Conservation (phyloP, 1,140 invertebrate species). For the Drosophila teissieri region DNA sequence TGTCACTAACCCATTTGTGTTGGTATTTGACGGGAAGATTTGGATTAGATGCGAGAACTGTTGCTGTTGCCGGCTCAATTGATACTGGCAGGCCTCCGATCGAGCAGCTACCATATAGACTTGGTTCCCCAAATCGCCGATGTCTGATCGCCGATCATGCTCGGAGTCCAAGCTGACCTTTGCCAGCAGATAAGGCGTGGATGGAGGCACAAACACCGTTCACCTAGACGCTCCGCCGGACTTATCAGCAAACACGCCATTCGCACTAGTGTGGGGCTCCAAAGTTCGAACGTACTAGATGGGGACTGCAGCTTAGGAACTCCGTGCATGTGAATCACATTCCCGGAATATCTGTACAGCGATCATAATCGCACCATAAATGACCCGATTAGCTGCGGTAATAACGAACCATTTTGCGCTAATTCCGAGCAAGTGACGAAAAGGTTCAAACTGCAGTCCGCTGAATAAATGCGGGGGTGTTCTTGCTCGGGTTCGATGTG, state of each 20-base stretch:
- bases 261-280: constrained; percentile 41
- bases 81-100: constrained; percentile 30
- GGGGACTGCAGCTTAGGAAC: constrained; percentile 52
- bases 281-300: constrained; percentile 52
- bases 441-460: constrained; percentile 54
- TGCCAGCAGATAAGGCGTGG: constrained; percentile 54
- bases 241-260: constrained; percentile 71
- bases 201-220: constrained; percentile 33
- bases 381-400: constrained; percentile 27
- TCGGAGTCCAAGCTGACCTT: constrained; percentile 44
- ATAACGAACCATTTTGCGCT: constrained; percentile 4
- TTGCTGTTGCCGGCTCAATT: constrained; percentile 34
- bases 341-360: constrained; percentile 10
- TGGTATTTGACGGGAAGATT: neutral
- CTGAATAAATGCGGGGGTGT: constrained; percentile 37
- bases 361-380: constrained; percentile 33
- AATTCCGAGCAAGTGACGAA: constrained; percentile 46
- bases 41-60: constrained; percentile 13
- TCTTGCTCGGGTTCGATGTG: constrained; percentile 26
- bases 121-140: constrained; percentile 45
- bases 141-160: constrained; percentile 65
- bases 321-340: constrained; percentile 64
- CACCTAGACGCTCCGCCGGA: constrained; percentile 41
- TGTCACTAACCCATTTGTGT: constrained; percentile 60
- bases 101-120: constrained; percentile 29